These are phyloP conservation scores for Intellagama lesueurii DNA, from an alignment of 2,797 vertebrate species.

Conservation along the genomic window DNA sequence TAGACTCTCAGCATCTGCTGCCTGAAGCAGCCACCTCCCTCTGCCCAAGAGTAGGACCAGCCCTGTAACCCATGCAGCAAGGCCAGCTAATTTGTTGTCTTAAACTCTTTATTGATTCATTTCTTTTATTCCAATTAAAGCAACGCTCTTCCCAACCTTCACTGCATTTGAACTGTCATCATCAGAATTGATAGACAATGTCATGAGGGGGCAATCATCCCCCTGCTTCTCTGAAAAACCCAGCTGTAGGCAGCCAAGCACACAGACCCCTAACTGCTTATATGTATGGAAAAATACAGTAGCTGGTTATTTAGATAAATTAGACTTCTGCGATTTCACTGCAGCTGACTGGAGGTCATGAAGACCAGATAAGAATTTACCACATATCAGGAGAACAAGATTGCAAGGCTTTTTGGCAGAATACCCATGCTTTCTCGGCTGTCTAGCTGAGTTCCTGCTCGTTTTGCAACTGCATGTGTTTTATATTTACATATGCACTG, in stretches of 20 bases:
- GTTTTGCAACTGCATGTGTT: background rate
- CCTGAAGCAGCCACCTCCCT: background rate
- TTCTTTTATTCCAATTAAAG: background rate
- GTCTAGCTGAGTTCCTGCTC: background rate
- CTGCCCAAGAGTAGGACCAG: background rate
- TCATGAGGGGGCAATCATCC: background rate
- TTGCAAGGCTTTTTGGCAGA: conserved; percentile 66
- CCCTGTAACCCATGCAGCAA: background rate
- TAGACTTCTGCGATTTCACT: conserved; percentile 66
- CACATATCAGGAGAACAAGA: conserved; percentile 64
- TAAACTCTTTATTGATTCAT: background rate
- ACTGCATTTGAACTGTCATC: background rate
- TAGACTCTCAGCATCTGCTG: background rate
- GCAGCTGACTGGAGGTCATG: conserved; percentile 75
- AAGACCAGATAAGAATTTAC: conserved; percentile 74
- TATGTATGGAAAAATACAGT: conserved; percentile 66
- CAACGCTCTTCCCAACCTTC: background rate
- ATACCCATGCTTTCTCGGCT: conserved; percentile 46
- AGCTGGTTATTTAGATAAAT: conserved; percentile 74
- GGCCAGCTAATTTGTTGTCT: background rate
- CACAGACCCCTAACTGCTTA: conserved; percentile 19
- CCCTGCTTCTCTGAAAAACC: background rate
- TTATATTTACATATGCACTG: background rate
- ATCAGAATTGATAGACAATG: background rate
- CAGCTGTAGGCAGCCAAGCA: background rate